Evolutionary conservation across 2,888 invertebrate genomes (phyloP).

Genomic region (Lysandra coridon): DNA sequence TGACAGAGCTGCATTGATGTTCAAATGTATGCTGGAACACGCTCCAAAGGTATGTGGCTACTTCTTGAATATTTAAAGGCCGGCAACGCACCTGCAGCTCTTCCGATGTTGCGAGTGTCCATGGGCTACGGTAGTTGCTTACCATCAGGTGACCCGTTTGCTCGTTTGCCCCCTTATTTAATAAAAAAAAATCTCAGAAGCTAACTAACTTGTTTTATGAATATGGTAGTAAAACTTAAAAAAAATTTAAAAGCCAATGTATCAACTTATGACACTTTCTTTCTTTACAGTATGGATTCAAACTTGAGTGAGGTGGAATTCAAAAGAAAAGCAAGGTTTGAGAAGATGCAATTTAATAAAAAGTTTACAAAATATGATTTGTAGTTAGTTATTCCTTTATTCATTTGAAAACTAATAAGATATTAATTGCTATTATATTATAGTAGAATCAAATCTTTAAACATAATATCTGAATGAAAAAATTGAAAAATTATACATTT

Average conservation of each 20-base stretch:
- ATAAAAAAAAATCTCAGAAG: too few species aligned
- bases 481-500: too few species aligned
- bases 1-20: slow-evolving; percentile 63
- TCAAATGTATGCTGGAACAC: slow-evolving; percentile 61
- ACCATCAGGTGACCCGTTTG: too few species aligned
- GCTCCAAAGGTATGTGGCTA: slow-evolving; percentile 57
- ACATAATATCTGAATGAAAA: too few species aligned
- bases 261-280: not conserved
- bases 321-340: not conserved
- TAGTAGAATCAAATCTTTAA: not conserved
- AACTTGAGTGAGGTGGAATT: not conserved
- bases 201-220: too few species aligned
- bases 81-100: too few species aligned
- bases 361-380: not conserved
- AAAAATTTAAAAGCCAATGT: too few species aligned
- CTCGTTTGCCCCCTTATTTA: too few species aligned
- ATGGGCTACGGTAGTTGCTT: too few species aligned
- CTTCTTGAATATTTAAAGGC: not conserved
- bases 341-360: not conserved
- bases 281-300: slow-evolving; percentile 22
- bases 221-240: too few species aligned
- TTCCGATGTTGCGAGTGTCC: too few species aligned
- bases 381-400: not conserved
- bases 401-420: too few species aligned
- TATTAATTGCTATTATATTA: not conserved